A percentile compares a stretch with the other conserved stretches of the same genome.
These are phyloP conservation scores for Neotoxoptera formosana DNA, from an alignment of 1,140 invertebrate species.

Conservation along the genomic window DNA sequence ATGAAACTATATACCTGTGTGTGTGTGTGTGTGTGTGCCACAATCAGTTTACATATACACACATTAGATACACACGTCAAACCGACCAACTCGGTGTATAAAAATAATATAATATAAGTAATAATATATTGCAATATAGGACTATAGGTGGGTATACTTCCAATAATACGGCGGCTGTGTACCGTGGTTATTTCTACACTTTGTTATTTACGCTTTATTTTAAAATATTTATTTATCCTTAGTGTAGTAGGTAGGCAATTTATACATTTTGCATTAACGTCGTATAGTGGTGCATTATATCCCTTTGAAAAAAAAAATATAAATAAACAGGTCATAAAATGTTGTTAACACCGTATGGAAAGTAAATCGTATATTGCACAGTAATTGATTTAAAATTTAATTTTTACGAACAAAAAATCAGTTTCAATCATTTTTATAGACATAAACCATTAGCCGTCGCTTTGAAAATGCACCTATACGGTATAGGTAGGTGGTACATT, in stretches of 20 bases:
- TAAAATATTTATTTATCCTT: neutral
- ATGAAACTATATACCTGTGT: neutral
- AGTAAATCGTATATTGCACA: neutral
- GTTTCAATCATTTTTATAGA: neutral
- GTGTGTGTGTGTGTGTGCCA: neutral
- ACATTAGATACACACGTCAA: conserved; percentile 38
- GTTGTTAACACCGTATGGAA: neutral
- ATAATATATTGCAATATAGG: conserved; percentile 25
- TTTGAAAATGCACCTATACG: neutral
- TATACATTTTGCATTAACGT: neutral
- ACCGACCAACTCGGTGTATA: neutral
- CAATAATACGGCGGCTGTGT: neutral
- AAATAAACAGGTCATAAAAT: neutral
- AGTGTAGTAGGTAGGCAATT: neutral
- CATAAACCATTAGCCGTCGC: neutral
- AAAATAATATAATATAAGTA: conserved; percentile 26
- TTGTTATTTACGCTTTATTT: neutral
- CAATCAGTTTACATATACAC: neutral
- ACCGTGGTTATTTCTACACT: conserved; percentile 20
- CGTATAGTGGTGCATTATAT: neutral
- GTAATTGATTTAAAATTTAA: neutral
- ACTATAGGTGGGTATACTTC: neutral
- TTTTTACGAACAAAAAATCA: neutral
- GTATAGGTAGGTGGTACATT: neutral
- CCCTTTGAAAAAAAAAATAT: neutral